phyloP scores from a whole-genome alignment of 2,888 invertebrate genomes.

The Pristionchus maxplancki region DNA sequence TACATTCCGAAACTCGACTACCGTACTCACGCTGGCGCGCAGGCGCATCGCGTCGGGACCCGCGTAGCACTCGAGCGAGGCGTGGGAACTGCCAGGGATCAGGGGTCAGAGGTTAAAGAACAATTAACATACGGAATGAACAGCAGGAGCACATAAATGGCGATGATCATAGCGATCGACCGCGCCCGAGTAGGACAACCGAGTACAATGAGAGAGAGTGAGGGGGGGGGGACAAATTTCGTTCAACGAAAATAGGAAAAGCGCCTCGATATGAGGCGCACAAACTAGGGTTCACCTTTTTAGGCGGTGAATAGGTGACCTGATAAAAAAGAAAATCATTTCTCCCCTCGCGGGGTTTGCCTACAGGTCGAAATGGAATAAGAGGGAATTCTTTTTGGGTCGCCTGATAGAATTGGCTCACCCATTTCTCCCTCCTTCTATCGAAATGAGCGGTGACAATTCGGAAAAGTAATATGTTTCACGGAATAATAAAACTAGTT shows the following conservation, averaged over 20 bases:
- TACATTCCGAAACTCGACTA: background rate
- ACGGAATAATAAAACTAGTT: too few relatives aligned
- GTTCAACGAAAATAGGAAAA: background rate
- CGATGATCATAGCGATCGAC: background rate
- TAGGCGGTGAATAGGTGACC: too few relatives aligned
- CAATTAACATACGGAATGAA: background rate
- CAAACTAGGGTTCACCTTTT: too few relatives aligned
- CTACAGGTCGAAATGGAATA: too few relatives aligned
- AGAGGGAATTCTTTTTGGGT: too few relatives aligned
- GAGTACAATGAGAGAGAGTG: background rate
- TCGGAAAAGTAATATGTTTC: too few relatives aligned
- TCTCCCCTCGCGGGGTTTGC: too few relatives aligned
- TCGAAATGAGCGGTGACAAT: too few relatives aligned
- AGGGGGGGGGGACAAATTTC: too few relatives aligned
- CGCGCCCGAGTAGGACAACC: background rate
- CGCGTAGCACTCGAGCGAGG: conserved; percentile 12
- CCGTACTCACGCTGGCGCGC: background rate
- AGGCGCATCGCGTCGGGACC: conserved; percentile 7
- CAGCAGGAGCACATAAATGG: background rate
- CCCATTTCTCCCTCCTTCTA: too few relatives aligned
- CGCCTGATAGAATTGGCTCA: too few relatives aligned
- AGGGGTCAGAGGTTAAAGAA: background rate
- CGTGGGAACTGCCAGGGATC: background rate
- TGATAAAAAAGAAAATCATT: too few relatives aligned
- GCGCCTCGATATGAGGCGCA: background rate